Percentiles rank a stretch among this genome's conserved stretches.
Conservation (phyloP, 2,797 vertebrate species). For the Pantherophis vulpinus region DNA sequence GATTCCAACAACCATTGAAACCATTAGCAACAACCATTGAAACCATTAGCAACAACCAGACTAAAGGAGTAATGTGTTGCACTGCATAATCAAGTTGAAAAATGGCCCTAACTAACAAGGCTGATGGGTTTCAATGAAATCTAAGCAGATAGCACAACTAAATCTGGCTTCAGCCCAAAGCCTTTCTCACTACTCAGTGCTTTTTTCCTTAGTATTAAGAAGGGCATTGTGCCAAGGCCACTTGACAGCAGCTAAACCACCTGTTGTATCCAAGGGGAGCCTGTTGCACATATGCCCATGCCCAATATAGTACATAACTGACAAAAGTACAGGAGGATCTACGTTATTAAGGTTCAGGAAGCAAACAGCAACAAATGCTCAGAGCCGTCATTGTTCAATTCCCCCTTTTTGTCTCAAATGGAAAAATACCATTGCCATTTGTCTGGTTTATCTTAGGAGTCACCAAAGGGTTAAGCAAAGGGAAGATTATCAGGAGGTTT, state of each 20-base stretch:
- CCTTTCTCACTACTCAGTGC: not conserved
- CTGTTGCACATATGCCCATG: not conserved
- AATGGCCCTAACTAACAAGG: not conserved
- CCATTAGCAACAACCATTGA: not conserved
- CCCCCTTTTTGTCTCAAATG: not conserved
- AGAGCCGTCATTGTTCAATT: not conserved
- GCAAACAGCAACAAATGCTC: not conserved
- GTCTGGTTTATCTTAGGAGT: constrained; percentile 6
- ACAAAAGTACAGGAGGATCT: not conserved
- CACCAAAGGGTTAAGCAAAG: not conserved
- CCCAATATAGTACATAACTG: not conserved
- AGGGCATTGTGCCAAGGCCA: not conserved
- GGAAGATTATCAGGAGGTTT: not conserved
- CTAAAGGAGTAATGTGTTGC: not conserved
- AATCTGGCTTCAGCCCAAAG: not conserved
- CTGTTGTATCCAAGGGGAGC: not conserved
- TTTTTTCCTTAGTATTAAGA: not conserved
- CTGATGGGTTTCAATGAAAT: not conserved
- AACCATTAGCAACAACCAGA: not conserved
- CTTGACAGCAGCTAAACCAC: not conserved
- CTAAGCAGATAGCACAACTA: not conserved
- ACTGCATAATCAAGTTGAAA: not conserved
- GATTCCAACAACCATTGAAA: not conserved
- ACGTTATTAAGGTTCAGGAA: not conserved
- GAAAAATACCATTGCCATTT: not conserved